Evolutionary conservation across 1,140 invertebrate genomes (phyloP).

Genomic region (Popillia japonica): DNA sequence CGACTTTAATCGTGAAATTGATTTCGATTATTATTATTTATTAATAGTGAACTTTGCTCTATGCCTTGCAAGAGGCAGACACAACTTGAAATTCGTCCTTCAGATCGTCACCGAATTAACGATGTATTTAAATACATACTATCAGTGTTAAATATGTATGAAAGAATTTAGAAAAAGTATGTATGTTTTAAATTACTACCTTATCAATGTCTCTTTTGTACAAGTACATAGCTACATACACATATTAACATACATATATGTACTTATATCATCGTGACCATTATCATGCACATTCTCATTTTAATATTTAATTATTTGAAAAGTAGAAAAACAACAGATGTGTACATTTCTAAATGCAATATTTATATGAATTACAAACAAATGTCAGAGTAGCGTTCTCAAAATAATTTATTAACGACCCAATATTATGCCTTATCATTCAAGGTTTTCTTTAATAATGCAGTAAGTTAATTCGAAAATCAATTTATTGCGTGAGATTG

Average conservation of each 20-base stretch:
- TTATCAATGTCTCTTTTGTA: not conserved
- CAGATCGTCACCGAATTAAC: not conserved
- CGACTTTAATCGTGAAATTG: constrained; percentile 1
- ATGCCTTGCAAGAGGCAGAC: not conserved
- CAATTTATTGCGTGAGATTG: not conserved
- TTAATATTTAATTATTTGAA: not conserved
- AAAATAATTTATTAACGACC: not conserved
- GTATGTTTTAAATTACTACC: not conserved
- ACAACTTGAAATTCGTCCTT: not conserved
- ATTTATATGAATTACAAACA: not conserved
- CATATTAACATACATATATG: not conserved
- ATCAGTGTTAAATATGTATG: not conserved
- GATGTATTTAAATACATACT: not conserved
- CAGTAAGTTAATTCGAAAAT: not conserved
- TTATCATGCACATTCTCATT: not conserved
- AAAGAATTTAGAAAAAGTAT: not conserved
- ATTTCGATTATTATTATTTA: constrained; percentile 7
- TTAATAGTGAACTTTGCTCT: not conserved
- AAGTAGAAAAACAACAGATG: not conserved
- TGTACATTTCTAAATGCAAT: not conserved
- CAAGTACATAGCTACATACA: too few species aligned
- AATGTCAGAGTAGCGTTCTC: not conserved
- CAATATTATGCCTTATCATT: not conserved
- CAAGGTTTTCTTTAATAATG: not conserved
- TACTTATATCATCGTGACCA: not conserved